Base-by-base conservation (phyloP, 2,113 vertebrate genomes). In the Sturnus vulgaris region DNA sequence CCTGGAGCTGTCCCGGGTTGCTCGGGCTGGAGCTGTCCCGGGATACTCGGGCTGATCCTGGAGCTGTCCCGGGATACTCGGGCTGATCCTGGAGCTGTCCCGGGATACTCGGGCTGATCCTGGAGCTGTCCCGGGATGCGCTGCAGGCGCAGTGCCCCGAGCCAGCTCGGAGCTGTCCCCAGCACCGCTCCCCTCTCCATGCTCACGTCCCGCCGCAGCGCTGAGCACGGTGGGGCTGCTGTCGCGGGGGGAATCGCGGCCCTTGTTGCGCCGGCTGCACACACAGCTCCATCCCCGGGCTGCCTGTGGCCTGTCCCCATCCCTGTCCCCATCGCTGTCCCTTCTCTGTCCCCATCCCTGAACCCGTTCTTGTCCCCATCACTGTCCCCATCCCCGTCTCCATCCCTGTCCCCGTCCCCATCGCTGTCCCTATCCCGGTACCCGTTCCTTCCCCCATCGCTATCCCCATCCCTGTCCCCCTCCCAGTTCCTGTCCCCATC, bases 181-280 rank as follows among this genome's bases (percentile, higher is more conserved):
- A 12, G 57, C 46, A 22, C 70, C 9, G 19, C 82, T 64, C 16
- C n/a, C 40, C 24, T 10, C 23, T 17, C n/a, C 57, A 12, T 15
- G 22, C 40, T 4, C 18, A 4, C 5, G 10, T 40, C 42, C n/a
- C 33, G 14, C 52, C 15, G 27, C 66, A 21, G 56, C 10, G 33
- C 57, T 46, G 39, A 18, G 23, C 47, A 3, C 44, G 7, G 46
- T 15, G 12, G 24, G 19, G 46, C 30, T 42, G 64, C 30, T 18
- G 31, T 3, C 24, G 1, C 2, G 15, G 20, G 11, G 52, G 17
- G 12, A 15, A 15, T 2, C 11, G 2, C 3, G 10, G 16, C 13
- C 33, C 12, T 9, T 8, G 15, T 15, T 10, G 19, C 28, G 20
- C 15, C 24, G 5, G 15, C 55, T 15, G 46, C 19, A 19, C 44